Evolutionary conservation across 2,797 vertebrate genomes (phyloP).

Genomic region (Macroramphosus scolopax): DNA sequence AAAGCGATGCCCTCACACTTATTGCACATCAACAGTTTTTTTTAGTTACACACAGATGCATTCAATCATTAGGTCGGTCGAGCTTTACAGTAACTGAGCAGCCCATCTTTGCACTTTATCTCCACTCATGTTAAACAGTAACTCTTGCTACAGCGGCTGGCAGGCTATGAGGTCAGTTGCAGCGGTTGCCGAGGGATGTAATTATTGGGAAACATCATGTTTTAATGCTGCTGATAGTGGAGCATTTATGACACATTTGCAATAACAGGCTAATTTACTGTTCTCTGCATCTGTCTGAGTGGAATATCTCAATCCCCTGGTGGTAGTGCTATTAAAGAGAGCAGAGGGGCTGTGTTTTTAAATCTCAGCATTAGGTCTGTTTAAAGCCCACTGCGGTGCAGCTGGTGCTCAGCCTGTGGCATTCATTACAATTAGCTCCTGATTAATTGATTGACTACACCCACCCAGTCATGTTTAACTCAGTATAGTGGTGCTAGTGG

Average conservation of each 20-base stretch:
- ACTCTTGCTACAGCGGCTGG: slow-evolving; percentile 12
- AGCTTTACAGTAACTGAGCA: slow-evolving; percentile 11
- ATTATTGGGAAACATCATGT: slow-evolving; percentile 31
- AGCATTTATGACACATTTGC: slow-evolving; percentile 32
- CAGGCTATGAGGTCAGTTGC: slow-evolving; percentile 1
- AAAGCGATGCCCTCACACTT: slow-evolving; percentile 1
- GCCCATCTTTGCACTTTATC: slow-evolving; percentile 29
- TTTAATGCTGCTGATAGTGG: slow-evolving; percentile 32
- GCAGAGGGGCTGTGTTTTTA: slow-evolving; percentile 14
- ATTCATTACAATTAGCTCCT: slow-evolving; percentile 59
- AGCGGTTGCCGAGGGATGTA: slow-evolving; percentile 17
- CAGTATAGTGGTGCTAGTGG: slow-evolving; percentile 11
- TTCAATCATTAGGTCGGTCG: slow-evolving; percentile 3
- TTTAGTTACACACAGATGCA: background rate
- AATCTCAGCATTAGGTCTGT: slow-evolving; percentile 26
- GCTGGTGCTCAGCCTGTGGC: slow-evolving; percentile 58
- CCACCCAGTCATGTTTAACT: slow-evolving; percentile 19
- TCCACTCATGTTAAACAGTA: slow-evolving; percentile 64
- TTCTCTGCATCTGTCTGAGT: slow-evolving; percentile 9
- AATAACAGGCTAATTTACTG: slow-evolving; percentile 14
- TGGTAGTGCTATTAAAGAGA: slow-evolving; percentile 31
- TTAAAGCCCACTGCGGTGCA: slow-evolving; percentile 42
- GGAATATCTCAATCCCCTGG: slow-evolving; percentile 26
- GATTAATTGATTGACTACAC: slow-evolving; percentile 55
- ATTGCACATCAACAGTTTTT: background rate